Conservation (phyloP, 1,140 invertebrate species). For the Hydropsyche tenuis region DNA sequence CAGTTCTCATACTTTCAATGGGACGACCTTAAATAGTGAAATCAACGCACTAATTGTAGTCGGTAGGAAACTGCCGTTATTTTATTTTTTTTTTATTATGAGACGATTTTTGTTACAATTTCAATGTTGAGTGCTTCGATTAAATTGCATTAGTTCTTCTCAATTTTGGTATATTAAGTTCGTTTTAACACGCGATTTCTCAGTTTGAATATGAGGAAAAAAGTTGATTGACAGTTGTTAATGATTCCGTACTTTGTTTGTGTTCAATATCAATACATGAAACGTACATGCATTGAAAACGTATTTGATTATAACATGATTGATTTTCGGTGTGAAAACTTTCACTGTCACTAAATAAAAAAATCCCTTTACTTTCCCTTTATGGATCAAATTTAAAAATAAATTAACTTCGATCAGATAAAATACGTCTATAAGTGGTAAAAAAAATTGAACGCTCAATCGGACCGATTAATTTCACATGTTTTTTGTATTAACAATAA, state of each 20-base stretch:
- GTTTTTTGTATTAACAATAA: too few species aligned
- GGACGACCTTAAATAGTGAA: conserved; percentile 1
- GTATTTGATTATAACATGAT: not conserved
- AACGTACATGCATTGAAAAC: not conserved
- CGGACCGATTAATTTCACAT: too few species aligned
- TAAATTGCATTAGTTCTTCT: not conserved
- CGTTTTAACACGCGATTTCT: not conserved
- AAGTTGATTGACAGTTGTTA: not conserved
- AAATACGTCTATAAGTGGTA: too few species aligned
- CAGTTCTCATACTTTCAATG: conserved; percentile 4
- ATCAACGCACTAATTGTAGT: not conserved
- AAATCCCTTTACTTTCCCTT: conserved; percentile 13
- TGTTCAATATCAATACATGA: not conserved
- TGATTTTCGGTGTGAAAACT: not conserved
- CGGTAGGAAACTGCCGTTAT: not conserved
- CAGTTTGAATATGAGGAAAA: not conserved
- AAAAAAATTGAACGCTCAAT: too few species aligned
- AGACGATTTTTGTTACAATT: not conserved
- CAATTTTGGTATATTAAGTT: not conserved
- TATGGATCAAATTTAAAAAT: not conserved
- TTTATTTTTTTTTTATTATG: not conserved
- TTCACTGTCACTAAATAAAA: not conserved
- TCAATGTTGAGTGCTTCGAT: not conserved
- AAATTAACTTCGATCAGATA: too few species aligned
- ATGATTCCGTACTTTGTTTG: not conserved